Percentiles rank a stretch among this genome's conserved stretches.
Conservation (phyloP, 2,113 vertebrate genomes). For the Paralichthys olivaceus region DNA sequence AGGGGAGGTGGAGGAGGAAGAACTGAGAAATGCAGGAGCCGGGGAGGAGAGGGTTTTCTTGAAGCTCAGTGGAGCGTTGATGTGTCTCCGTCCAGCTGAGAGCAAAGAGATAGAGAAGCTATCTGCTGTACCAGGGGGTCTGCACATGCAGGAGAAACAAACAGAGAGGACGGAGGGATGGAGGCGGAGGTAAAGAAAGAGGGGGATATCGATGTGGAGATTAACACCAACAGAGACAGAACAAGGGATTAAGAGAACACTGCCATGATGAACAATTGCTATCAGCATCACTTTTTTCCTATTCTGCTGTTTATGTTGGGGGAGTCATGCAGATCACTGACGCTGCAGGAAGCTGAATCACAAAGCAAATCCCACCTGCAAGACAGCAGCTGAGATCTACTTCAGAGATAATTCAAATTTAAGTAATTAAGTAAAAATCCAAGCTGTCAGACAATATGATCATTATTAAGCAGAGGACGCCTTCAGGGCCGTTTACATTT, state of each 20-base stretch:
- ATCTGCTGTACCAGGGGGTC: constrained; percentile 53
- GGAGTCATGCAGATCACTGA: background rate
- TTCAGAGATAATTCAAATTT: too few relatives aligned
- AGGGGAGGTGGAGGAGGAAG: constrained; percentile 43
- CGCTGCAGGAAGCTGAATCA: too few relatives aligned
- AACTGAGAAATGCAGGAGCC: constrained; percentile 21
- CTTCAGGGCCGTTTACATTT: too few relatives aligned
- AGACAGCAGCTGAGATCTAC: too few relatives aligned
- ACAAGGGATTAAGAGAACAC: background rate
- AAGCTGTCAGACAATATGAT: too few relatives aligned
- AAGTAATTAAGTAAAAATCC: too few relatives aligned
- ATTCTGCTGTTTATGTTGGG: background rate
- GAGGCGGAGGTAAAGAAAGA: constrained; percentile 1
- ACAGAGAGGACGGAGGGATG: constrained; percentile 14
- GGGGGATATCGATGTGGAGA: constrained; percentile 19
- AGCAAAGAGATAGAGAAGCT: constrained; percentile 66
- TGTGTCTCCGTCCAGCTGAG: constrained; percentile 72
- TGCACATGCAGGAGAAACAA: constrained; percentile 22
- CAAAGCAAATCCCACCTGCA: too few relatives aligned
- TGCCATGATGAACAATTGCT: constrained; percentile 36
- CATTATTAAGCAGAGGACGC: too few relatives aligned
- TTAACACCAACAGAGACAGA: too few relatives aligned
- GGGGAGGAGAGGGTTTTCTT: constrained; percentile 30
- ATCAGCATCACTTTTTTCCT: constrained; percentile 11
- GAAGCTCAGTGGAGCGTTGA: constrained; percentile 61